Conservation (phyloP, 2,113 vertebrate genomes). For the Scortum barcoo region DNA sequence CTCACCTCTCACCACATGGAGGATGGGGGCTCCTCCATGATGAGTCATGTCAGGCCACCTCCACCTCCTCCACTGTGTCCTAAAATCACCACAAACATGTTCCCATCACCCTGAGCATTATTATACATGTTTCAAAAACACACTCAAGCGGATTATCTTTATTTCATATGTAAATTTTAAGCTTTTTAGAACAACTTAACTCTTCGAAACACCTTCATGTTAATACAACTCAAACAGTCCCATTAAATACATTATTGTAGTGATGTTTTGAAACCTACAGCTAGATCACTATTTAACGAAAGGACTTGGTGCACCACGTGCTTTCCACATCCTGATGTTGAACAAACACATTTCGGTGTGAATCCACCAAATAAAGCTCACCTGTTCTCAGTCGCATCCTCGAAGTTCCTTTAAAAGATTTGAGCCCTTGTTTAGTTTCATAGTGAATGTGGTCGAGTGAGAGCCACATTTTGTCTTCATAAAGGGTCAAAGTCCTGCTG, state of each 20-base stretch:
- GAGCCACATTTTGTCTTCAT: not conserved
- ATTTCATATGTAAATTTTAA: not conserved
- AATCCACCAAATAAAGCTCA: not conserved
- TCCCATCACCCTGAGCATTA: not conserved
- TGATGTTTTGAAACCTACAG: not conserved
- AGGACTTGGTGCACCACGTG: not conserved
- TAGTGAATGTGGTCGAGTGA: not conserved
- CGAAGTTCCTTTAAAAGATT: no score
- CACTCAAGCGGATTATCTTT: not conserved
- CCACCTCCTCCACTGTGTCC: no score
- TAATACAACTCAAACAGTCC: not conserved
- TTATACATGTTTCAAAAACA: not conserved
- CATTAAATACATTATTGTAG: not conserved
- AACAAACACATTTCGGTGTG: not conserved
- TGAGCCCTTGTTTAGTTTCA: no score
- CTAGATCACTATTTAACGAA: no score
- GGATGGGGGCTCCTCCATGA: not conserved
- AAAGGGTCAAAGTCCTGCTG: accelerated
- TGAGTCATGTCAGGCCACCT: not conserved
- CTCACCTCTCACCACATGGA: constrained; percentile 22
- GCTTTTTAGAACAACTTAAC: not conserved
- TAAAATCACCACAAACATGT: not conserved
- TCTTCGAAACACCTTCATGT: no score
- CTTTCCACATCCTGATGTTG: not conserved
- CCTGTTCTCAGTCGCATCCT: not conserved